A percentile compares a stretch with the other conserved stretches of the same genome.
phyloP scores from a whole-genome alignment of 1,140 invertebrate genomes.

The Zaprionus ornatus region DNA sequence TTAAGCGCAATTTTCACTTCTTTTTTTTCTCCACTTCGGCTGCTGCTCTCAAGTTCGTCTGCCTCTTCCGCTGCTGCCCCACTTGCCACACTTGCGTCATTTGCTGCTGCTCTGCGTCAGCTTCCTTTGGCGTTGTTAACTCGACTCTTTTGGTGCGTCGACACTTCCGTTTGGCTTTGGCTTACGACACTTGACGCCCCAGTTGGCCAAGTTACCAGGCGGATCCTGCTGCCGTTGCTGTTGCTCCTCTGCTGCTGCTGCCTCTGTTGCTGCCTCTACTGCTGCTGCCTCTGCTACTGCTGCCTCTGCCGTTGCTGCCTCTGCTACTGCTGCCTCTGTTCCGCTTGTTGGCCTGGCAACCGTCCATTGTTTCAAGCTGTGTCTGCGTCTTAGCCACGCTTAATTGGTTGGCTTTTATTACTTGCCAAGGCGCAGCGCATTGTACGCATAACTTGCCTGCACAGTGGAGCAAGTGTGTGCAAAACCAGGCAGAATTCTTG shows the following conservation, averaged over 20 bases:
- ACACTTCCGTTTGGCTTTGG: constrained; percentile 71
- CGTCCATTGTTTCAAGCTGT: constrained; percentile 62
- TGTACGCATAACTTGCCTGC: constrained; percentile 64
- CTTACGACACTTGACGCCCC: constrained; percentile 76
- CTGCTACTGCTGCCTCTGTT: not conserved
- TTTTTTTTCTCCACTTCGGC: constrained; percentile 12
- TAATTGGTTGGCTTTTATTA: constrained; percentile 82
- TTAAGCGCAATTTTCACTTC: constrained; percentile 82
- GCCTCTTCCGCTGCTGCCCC: not conserved
- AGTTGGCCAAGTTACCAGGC: constrained; percentile 39
- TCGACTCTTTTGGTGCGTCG: constrained; percentile 54
- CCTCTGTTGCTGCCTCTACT: not conserved
- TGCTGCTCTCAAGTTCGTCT: constrained; percentile 23
- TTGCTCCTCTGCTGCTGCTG: too few species aligned
- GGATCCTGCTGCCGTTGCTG: not conserved
- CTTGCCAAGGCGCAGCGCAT: constrained; percentile 62
- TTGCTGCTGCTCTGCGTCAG: constrained; percentile 31
- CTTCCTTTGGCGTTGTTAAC: constrained; percentile 46
- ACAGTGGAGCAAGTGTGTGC: constrained; percentile 37
- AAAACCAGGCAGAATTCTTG: not conserved
- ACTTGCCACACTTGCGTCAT: constrained; percentile 24
- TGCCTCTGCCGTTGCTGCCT: too few species aligned
- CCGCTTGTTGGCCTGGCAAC: constrained; percentile 8
- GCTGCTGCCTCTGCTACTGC: too few species aligned
- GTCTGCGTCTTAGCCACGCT: constrained; percentile 71